Evolutionary conservation across 1,140 invertebrate genomes (phyloP).

Genomic region (Zaprionus ornatus): DNA sequence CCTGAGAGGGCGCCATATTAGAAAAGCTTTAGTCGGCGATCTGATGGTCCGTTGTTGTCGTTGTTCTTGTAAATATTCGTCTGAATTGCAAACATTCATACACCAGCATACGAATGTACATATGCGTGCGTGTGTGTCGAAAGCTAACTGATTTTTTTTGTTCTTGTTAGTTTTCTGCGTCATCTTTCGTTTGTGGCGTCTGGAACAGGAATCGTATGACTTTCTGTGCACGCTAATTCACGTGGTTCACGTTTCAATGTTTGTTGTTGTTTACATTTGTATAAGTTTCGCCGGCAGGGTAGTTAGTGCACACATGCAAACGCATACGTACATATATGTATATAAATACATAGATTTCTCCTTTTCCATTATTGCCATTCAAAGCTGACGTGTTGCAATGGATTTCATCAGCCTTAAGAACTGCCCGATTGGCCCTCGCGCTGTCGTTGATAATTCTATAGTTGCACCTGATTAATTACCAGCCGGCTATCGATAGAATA

Average conservation of each 20-base stretch:
- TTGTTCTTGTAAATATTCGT: conserved; percentile 11
- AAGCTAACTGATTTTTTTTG: conserved; percentile 29
- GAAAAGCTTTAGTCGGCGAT: conserved; percentile 33
- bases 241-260: conserved; percentile 32
- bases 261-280: neutral
- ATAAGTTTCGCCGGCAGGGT: neutral
- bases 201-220: conserved; percentile 33
- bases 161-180: conserved; percentile 20
- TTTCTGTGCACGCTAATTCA: conserved; percentile 25
- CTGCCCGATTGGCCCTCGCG: neutral
- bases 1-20: conserved; percentile 15
- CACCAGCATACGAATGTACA: neutral
- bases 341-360: neutral
- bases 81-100: conserved; percentile 14
- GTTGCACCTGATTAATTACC: neutral
- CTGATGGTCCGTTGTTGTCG: conserved; percentile 23
- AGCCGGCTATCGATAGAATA: neutral
- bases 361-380: neutral
- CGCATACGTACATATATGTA: neutral
- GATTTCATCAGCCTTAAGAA: conserved; percentile 22
- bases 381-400: conserved; percentile 10
- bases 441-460: neutral
- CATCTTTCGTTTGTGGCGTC: conserved; percentile 8
- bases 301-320: too few species aligned
- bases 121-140: neutral